Evolutionary conservation across 2,113 vertebrate species (phyloP).

Genomic region (Monarcha castaneiventris): DNA sequence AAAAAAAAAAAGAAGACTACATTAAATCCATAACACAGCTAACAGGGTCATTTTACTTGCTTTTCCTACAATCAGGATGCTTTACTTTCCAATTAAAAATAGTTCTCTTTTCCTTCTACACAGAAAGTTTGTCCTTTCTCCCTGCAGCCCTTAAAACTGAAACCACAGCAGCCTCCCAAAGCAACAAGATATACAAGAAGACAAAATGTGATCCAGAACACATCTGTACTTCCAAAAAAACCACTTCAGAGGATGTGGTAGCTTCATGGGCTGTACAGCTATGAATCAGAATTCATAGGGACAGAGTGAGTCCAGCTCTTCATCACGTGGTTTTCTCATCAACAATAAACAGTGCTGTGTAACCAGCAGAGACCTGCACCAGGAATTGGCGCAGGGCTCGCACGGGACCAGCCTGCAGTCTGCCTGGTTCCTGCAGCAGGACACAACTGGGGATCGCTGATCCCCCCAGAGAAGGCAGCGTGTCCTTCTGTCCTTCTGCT

Average conservation of each 20-base stretch:
- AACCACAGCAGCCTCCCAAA: neutral
- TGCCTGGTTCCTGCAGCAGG: neutral
- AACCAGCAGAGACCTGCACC: neutral
- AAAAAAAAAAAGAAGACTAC: neutral
- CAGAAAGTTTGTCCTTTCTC: neutral
- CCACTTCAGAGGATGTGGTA: neutral
- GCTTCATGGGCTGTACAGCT: neutral
- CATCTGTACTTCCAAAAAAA: fast-evolving
- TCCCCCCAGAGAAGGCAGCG: fast-evolving
- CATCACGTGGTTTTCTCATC: neutral
- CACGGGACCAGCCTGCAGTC: neutral
- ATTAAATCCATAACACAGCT: neutral
- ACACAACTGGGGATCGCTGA: neutral
- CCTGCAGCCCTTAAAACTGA: neutral
- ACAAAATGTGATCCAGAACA: neutral
- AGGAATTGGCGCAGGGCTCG: neutral
- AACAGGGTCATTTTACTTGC: neutral
- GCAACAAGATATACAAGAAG: neutral
- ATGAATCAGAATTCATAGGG: neutral
- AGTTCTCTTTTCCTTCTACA: neutral
- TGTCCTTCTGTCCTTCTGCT: neutral
- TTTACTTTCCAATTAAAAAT: neutral
- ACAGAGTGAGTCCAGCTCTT: neutral
- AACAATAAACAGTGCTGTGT: neutral
- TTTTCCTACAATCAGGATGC: neutral